phyloP scores from a whole-genome alignment of 2,797 vertebrate species.

The Etheostoma perlongum region DNA sequence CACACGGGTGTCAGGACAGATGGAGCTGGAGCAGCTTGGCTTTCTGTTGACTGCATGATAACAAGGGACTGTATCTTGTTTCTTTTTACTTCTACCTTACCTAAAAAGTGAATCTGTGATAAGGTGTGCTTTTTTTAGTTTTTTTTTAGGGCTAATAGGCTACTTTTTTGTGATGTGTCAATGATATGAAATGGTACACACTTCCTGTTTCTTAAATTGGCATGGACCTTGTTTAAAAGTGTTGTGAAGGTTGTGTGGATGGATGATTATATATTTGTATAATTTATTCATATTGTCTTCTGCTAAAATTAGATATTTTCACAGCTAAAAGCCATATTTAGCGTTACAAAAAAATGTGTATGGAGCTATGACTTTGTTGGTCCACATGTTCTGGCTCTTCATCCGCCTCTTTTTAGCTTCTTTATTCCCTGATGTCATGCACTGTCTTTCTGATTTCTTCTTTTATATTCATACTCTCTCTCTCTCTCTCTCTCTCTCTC shows the following conservation, averaged over 20 bases:
- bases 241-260: no score
- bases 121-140: background rate
- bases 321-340: no score
- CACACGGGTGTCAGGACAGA: constrained; percentile 33
- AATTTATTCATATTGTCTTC: no score
- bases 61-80: background rate
- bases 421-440: background rate
- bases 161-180: no score
- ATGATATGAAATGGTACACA: no score
- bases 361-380: background rate
- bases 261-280: no score
- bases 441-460: background rate
- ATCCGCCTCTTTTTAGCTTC: background rate
- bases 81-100: background rate
- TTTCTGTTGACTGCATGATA: constrained; percentile 1
- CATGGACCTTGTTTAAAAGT: no score
- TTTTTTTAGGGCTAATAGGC: background rate
- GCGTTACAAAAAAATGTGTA: no score
- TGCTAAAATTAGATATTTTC: no score
- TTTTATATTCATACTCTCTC: background rate
- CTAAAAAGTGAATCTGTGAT: background rate
- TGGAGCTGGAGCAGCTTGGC: background rate
- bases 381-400: background rate
- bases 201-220: no score
- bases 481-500: background rate